Evolutionary conservation across 1,140 invertebrate species (phyloP).

Genomic region (Oryzaephilus surinamensis): DNA sequence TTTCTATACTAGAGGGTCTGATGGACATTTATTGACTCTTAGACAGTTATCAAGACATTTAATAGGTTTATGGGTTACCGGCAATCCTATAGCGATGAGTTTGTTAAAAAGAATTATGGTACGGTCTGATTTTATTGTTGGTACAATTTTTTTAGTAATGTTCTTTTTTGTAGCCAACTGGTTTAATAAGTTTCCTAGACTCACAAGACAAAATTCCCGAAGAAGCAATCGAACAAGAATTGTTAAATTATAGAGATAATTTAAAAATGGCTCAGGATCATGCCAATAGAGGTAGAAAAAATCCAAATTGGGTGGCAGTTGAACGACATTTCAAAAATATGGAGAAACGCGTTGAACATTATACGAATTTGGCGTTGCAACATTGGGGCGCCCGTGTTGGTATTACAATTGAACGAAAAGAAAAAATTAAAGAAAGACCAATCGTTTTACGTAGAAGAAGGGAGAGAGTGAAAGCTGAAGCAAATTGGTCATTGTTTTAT

Average conservation of each 20-base stretch:
- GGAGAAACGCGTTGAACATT: constrained; percentile 67
- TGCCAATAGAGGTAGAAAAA: constrained; percentile 50
- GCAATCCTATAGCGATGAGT: constrained; percentile 84
- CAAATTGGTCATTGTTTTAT: constrained; percentile 92
- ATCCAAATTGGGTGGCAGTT: constrained; percentile 56
- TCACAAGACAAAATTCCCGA: constrained; percentile 77
- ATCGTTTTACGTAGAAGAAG: constrained; percentile 83
- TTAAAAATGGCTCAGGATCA: constrained; percentile 86
- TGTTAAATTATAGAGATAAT: constrained; percentile 81
- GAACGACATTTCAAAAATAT: constrained; percentile 64
- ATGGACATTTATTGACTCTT: constrained; percentile 67
- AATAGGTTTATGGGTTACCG: constrained; percentile 95
- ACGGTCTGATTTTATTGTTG: constrained; percentile 19
- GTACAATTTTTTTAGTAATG: not conserved
- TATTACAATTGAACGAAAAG: constrained; percentile 51
- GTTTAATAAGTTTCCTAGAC: constrained; percentile 83
- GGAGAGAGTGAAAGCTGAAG: constrained; percentile 82
- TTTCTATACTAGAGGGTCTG: constrained; percentile 73
- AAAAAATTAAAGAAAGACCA: constrained; percentile 57
- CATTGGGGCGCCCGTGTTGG: constrained; percentile 82
- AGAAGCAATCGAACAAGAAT: constrained; percentile 50
- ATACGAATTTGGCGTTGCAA: constrained; percentile 63
- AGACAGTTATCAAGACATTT: constrained; percentile 90
- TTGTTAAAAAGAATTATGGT: constrained; percentile 85
- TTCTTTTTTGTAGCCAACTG: constrained; percentile 54